Evolutionary conservation across 2,888 invertebrate genomes (phyloP).

Genomic region (Chymomyza amoena): DNA sequence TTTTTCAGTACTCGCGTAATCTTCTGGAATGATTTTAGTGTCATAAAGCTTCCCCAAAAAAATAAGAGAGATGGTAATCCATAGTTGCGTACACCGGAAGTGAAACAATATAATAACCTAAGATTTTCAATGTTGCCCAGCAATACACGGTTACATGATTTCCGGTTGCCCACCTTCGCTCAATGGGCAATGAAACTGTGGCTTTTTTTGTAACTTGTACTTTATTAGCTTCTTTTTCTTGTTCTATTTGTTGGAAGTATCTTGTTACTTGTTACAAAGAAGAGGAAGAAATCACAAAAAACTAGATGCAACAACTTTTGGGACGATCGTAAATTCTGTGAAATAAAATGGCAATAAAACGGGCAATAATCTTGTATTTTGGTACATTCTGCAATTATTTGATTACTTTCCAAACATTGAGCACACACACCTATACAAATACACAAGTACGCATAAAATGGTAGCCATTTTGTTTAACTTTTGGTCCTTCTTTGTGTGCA

Average conservation of each 20-base stretch:
- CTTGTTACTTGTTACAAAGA: not conserved
- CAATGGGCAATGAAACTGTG: not conserved
- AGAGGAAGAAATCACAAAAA: slow-evolving; percentile 25
- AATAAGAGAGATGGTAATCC: too few relatives aligned
- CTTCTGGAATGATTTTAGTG: too few relatives aligned
- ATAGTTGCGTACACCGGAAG: too few relatives aligned
- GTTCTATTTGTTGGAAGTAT: slow-evolving; percentile 5
- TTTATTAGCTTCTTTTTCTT: slow-evolving; percentile 54
- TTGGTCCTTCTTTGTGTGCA: not conserved
- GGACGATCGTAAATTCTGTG: slow-evolving; percentile 62
- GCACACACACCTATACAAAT: slow-evolving; percentile 31
- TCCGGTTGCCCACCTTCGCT: not conserved
- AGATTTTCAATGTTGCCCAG: slow-evolving; percentile 10
- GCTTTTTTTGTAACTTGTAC: slow-evolving; percentile 24
- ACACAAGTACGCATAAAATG: slow-evolving; percentile 2
- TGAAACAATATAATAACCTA: too few relatives aligned
- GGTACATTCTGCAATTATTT: slow-evolving; percentile 69
- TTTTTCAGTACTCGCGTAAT: too few relatives aligned
- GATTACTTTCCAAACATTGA: slow-evolving; percentile 69
- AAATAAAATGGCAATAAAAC: slow-evolving; percentile 71
- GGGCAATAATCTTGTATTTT: slow-evolving; percentile 57
- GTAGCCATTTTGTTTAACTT: not conserved
- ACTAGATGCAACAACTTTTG: slow-evolving; percentile 54
- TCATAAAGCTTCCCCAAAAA: too few relatives aligned
- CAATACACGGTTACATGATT: slow-evolving; percentile 46